These are phyloP conservation scores for Alca torda DNA, from an alignment of 2,797 vertebrate genomes.

Conservation along the genomic window DNA sequence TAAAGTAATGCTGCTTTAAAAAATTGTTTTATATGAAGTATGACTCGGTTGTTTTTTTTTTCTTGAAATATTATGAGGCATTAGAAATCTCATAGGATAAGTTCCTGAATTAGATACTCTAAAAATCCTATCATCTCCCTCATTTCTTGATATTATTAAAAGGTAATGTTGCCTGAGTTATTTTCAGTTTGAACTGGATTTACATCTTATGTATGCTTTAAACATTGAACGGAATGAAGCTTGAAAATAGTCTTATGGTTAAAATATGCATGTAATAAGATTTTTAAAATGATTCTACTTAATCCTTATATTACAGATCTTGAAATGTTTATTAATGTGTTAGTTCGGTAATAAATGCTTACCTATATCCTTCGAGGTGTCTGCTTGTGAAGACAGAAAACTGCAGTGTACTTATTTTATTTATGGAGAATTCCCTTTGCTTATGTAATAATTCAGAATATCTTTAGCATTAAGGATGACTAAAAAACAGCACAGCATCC, in stretches of 20 bases:
- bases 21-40: neutral
- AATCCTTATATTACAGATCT: neutral
- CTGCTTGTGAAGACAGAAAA: neutral
- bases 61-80: neutral
- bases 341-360: neutral
- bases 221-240: neutral
- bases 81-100: neutral
- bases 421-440: neutral
- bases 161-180: neutral
- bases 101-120: neutral
- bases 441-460: neutral
- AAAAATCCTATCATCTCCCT: neutral
- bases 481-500: conserved; percentile 48
- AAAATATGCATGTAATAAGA: neutral
- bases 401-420: neutral
- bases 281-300: neutral
- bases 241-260: neutral
- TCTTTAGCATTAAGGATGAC: conserved; percentile 65
- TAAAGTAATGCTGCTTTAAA: neutral
- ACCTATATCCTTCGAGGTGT: neutral
- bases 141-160: neutral
- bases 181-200: neutral
- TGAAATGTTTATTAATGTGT: neutral
- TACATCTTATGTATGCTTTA: neutral
- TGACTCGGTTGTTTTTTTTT: neutral